phyloP scores from a whole-genome alignment of 2,797 vertebrate genomes.

The Fundulus diaphanus region DNA sequence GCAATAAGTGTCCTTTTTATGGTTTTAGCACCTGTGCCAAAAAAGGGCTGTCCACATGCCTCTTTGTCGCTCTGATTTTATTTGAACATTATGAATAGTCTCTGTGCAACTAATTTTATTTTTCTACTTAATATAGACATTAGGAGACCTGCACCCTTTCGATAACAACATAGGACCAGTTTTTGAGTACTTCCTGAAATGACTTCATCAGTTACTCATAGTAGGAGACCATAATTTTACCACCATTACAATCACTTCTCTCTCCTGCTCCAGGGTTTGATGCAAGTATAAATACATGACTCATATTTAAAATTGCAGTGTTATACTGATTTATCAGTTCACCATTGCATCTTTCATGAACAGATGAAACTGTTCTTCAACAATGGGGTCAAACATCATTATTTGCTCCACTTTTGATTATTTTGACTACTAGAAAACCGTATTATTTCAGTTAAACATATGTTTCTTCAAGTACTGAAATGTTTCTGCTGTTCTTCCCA shows the following conservation, averaged over 20 bases:
- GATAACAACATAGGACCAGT: neutral
- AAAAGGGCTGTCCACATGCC: too few species aligned
- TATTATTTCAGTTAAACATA: neutral
- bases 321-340: neutral
- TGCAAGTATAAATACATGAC: neutral
- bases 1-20: too few species aligned
- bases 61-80: neutral
- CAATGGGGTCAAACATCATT: neutral
- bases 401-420: neutral
- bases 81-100: neutral
- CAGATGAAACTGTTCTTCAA: neutral
- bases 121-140: neutral
- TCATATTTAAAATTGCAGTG: slow-evolving; percentile 10
- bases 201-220: neutral
- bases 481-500: neutral
- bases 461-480: slow-evolving; percentile 6
- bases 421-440: neutral
- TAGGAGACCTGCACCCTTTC: neutral
- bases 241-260: neutral
- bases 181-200: neutral
- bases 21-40: too few species aligned
- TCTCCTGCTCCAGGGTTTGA: neutral
- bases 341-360: neutral
- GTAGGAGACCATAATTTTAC: neutral
- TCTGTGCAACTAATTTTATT: neutral